Conservation (phyloP, 2,113 vertebrate genomes). For the Peromyscus polionotus region DNA sequence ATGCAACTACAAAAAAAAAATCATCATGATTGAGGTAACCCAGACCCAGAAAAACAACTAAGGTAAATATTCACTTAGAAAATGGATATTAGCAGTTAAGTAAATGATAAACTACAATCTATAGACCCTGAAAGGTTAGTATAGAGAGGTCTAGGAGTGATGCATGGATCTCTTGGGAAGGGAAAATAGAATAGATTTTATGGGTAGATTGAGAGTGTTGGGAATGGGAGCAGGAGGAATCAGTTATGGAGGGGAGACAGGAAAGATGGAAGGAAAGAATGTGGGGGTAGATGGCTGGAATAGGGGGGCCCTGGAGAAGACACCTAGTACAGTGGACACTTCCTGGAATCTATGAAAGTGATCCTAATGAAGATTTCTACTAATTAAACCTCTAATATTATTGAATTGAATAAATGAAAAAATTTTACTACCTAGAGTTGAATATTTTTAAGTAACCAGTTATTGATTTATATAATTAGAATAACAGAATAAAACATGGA, state of each 20-base stretch:
- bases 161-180: neutral
- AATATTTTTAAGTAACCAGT: neutral
- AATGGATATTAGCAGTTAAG: neutral
- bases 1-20: neutral
- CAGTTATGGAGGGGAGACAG: neutral
- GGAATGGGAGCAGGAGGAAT: neutral
- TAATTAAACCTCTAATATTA: neutral
- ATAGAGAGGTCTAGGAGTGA: neutral
- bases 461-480: neutral
- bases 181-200: neutral
- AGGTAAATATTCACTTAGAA: neutral
- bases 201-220: neutral
- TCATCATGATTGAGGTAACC: neutral
- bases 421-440: neutral
- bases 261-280: neutral
- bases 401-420: conserved; percentile 1
- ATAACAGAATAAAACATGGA: neutral
- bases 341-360: neutral
- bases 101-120: neutral
- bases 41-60: neutral
- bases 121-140: neutral
- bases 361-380: neutral
- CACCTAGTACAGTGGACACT: neutral
- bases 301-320: accelerated
- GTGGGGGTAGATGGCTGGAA: neutral